These are phyloP conservation scores for Bombus confusus DNA, from an alignment of 1,140 invertebrate genomes.

Conservation along the genomic window DNA sequence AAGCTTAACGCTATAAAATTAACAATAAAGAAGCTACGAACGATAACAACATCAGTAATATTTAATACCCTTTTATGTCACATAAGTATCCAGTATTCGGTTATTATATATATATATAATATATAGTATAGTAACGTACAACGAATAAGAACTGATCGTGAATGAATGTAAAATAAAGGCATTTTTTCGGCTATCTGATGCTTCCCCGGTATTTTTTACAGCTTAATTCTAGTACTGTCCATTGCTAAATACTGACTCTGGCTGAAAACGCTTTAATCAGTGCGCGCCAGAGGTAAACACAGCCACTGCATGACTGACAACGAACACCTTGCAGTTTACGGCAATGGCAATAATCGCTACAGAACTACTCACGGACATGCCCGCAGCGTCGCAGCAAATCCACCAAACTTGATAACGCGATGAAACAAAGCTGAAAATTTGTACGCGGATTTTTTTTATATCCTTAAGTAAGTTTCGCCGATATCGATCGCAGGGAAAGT, in stretches of 20 bases:
- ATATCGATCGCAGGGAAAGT: background rate
- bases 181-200: background rate
- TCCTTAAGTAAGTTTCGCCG: background rate
- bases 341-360: conserved; percentile 6
- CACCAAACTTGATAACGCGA: background rate
- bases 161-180: background rate
- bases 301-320: conserved; percentile 32
- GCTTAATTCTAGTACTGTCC: background rate
- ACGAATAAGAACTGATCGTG: background rate
- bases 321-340: background rate
- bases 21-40: background rate
- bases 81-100: background rate
- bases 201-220: background rate
- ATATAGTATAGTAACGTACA: no score
- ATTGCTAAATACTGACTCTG: conserved; percentile 18
- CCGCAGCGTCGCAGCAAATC: conserved; percentile 31
- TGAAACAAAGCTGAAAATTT: background rate
- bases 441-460: background rate
- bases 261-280: conserved; percentile 26
- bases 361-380: background rate
- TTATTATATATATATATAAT: no score
- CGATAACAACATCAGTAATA: background rate
- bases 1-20: background rate
- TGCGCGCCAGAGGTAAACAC: conserved; percentile 35
- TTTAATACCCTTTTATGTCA: background rate